phyloP scores from a whole-genome alignment of 2,888 invertebrate species.

The Caenorhabditis sp. region DNA sequence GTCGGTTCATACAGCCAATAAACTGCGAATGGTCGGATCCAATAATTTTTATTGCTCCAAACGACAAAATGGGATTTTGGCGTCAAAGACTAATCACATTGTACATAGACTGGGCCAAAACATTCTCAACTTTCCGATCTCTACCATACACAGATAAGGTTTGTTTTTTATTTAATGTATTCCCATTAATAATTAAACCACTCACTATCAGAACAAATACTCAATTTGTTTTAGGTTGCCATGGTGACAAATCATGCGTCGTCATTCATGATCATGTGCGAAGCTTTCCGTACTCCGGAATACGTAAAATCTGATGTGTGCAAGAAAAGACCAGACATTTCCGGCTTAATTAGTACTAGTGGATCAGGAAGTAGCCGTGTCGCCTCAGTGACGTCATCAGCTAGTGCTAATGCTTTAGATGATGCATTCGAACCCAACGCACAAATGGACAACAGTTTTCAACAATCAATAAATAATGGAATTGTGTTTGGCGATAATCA shows the following conservation, averaged over 20 bases:
- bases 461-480: slow-evolving; percentile 31
- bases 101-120: slow-evolving; percentile 70
- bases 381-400: slow-evolving; percentile 14
- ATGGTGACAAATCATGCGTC: slow-evolving; percentile 69
- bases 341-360: slow-evolving; percentile 18
- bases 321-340: slow-evolving; percentile 19
- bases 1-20: slow-evolving; percentile 61
- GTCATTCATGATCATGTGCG: slow-evolving; percentile 70
- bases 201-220: too few relatives aligned
- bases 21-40: slow-evolving; percentile 65
- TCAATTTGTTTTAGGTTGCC: slow-evolving; percentile 54
- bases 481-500: slow-evolving; percentile 19
- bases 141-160: slow-evolving; percentile 69
- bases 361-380: slow-evolving; percentile 39
- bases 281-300: slow-evolving; percentile 69
- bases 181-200: too few relatives aligned
- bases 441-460: slow-evolving; percentile 9
- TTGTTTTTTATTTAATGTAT: background rate
- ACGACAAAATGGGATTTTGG: slow-evolving; percentile 69
- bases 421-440: slow-evolving; percentile 2
- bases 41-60: slow-evolving; percentile 46
- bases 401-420: slow-evolving; percentile 10
- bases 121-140: slow-evolving; percentile 64
- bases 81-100: slow-evolving; percentile 65
- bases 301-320: slow-evolving; percentile 48